Evolutionary conservation across 2,113 vertebrate species (phyloP).

Genomic region (Hyla sarda): DNA sequence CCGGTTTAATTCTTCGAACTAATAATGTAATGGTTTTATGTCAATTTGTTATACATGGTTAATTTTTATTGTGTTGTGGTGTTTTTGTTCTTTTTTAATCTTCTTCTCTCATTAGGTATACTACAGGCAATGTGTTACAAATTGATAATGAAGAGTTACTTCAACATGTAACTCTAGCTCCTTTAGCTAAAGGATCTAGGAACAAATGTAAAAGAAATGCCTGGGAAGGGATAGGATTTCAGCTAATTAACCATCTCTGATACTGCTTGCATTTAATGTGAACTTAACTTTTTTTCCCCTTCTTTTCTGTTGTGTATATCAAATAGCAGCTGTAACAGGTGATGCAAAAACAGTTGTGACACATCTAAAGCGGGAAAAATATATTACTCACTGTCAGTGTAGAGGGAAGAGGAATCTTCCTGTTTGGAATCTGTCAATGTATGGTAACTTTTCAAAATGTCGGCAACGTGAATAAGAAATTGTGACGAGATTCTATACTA

Average conservation of each 20-base stretch:
- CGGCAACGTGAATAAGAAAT: not conserved
- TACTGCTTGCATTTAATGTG: not conserved
- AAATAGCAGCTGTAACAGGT: constrained; percentile 37
- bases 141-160: not conserved
- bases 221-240: not conserved
- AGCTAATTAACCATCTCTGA: constrained; percentile 30
- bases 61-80: not conserved
- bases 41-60: not conserved
- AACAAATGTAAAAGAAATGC: constrained; percentile 25
- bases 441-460: not conserved
- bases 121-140: not conserved
- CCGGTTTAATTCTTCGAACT: not conserved
- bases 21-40: not conserved
- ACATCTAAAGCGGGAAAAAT: not conserved
- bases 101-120: not conserved
- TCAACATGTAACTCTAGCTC: not conserved
- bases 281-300: not conserved
- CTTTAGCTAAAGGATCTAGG: not conserved
- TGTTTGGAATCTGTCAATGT: too few relatives aligned
- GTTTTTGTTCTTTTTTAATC: not conserved
- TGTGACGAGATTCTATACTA: not conserved
- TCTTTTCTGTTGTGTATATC: not conserved
- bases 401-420: not conserved
- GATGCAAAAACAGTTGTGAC: constrained; percentile 9
- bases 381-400: not conserved